Evolutionary conservation across 2,797 vertebrate genomes (phyloP), one percentile per base, ranked within the genome.

Genomic region (Coregonus sp.): DNA sequence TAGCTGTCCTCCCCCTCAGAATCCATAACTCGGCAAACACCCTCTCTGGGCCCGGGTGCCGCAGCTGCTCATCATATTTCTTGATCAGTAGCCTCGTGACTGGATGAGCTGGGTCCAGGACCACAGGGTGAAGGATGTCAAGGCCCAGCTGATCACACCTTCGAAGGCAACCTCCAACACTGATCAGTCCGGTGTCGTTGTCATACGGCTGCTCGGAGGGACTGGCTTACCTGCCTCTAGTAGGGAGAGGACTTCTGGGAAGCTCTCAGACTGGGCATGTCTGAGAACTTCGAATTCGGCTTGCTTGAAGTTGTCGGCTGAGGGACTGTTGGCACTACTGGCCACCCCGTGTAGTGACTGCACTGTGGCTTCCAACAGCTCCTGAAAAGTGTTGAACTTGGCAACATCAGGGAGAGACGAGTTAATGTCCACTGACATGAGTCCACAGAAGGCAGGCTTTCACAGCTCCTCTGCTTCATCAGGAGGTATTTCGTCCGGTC

Each of bases 131-230:
- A 40, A 40, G 7, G 37, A 40, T 78, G 29, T 12, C 80, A 70
- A 7, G 63, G 65, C 4, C 66, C 37, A 11, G 61, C 4, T 5
- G 20, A 35, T 1, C n/a, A 1, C 47, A 1, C 1, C 63, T 12
- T 18, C 40, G 3, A 14, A 82, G 80, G 12, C 51, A 3, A 7
- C 79, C 65, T 2, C 82, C 80, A 0, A 79, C 79, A 69, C 74
- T 72, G 4, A 81, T 81, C 12, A 81, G 72, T 4, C 9, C 5
- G 0, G 35, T 75, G 15, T 37, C 9, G 5, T 33, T 16, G 7
- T 78, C 71, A 15, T 20, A 15, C 33, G 15, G 3, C 67, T 71
- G 47, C 20, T 70, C 3, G 9, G 37, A 6, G 33, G 25, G 6
- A 78, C 51, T 7, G 72, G 35, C 33, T 78, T 78, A 4, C 40